Evolutionary conservation across 2,888 invertebrate species (phyloP), one percentile per base, ranked within the genome.

Genomic region (Watsonalla binaria): DNA sequence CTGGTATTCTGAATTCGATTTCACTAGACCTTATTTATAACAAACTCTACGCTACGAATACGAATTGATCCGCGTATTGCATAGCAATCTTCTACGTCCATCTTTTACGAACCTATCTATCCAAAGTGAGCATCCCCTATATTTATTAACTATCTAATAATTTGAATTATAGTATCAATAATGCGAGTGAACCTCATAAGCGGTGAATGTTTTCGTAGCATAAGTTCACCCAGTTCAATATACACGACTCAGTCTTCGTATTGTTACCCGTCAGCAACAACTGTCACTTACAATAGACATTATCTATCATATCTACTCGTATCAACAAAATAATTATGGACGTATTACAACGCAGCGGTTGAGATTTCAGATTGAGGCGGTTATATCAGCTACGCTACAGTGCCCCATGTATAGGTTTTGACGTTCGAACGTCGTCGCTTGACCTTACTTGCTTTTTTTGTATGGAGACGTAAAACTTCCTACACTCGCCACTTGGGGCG

Each of bases 241-340:
- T 64, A 69, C 66, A 68, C 70, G 71, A 74, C 75, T 82, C 81
- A 82, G 81, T 81, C 81, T 82, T 82, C 72, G 66, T 63, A 70
- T 68, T 61, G 70, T 76, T 72, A 72, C 64, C 63, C 63, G 57
- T 59, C 59, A 56, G 56, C 60, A 62, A 61, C 61, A 42, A 60
- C 53, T 52, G 55, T 57, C 51, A 51, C 34, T 53, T 51, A 53
- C 51, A 54, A 33, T 53, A 48, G 5, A 55, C 49, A 45, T 47
- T 42, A 45, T 34, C n/a, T n/a, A n/a, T n/a, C n/a, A n/a, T n/a
- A n/a, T n/a, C n/a, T n/a, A n/a, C n/a, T n/a, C 42, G 54, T 53
- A 42, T 42, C 51, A 48, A 54, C 53, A 54, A 48, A 39, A 51
- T n/a, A n/a, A n/a, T n/a, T 47, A 56, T 55, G 58, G 58, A 61